Percentiles rank a stretch among this genome's conserved stretches.
Evolutionary conservation across 2,113 vertebrate species (phyloP).

Genomic region (Rhinolophus sinicus): DNA sequence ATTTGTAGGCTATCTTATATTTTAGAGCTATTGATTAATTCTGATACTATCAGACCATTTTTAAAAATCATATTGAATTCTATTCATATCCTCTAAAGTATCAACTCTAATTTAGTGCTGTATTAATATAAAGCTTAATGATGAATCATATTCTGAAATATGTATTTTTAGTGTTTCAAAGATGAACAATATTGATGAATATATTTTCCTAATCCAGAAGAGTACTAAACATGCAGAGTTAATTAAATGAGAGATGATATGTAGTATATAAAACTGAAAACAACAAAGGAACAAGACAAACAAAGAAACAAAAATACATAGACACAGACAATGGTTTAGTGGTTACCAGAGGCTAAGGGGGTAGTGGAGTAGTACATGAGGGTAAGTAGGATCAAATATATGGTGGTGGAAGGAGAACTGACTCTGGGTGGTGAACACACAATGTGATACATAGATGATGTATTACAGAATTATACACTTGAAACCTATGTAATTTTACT

Average conservation of each 20-base stretch:
- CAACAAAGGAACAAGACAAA: no score
- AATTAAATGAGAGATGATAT: background rate
- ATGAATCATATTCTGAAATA: background rate
- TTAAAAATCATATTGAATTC: background rate
- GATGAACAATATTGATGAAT: background rate
- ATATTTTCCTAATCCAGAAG: constrained; percentile 20
- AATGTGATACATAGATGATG: no score
- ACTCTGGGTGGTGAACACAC: no score
- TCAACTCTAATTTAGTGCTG: background rate
- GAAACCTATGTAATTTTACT: no score
- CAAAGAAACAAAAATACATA: no score
- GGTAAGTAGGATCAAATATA: no score
- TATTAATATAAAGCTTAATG: background rate
- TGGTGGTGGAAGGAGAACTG: no score
- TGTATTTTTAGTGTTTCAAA: background rate
- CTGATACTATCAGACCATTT: background rate
- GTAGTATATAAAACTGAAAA: no score
- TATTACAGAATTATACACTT: no score
- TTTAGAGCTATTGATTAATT: constrained; percentile 3
- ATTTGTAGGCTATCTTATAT: background rate
- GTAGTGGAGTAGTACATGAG: no score
- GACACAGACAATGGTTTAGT: no score
- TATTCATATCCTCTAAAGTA: background rate
- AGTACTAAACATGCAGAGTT: background rate
- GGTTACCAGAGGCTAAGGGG: no score